These are phyloP conservation scores for Cyanoramphus novaezelandiae DNA, from an alignment of 2,113 vertebrate genomes.

Conservation along the genomic window DNA sequence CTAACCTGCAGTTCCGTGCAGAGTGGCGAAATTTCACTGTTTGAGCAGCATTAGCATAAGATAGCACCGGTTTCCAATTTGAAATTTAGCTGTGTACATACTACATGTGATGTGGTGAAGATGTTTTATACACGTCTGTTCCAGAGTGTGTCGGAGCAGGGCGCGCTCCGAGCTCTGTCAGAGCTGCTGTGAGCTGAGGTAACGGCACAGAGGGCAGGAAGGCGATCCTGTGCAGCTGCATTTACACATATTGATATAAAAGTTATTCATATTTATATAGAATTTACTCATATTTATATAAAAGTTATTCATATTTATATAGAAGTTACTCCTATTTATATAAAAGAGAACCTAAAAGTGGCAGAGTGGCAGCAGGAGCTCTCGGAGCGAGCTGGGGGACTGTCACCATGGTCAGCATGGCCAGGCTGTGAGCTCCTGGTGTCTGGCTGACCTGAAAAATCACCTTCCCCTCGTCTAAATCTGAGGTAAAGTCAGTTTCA, in stretches of 20 bases:
- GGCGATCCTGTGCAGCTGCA: background rate
- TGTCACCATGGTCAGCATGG: accelerated
- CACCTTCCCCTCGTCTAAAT: background rate
- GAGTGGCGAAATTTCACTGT: background rate
- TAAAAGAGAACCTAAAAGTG: background rate
- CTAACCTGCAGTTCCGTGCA: background rate
- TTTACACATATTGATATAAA: background rate
- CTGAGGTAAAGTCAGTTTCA: background rate
- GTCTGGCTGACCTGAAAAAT: background rate
- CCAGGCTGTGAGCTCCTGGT: accelerated
- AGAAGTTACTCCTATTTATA: too few species aligned
- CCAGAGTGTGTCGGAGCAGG: background rate
- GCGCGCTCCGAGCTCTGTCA: background rate
- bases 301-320: too few species aligned
- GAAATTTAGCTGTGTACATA: background rate
- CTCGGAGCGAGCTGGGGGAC: accelerated
- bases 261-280: too few species aligned
- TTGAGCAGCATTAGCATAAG: background rate
- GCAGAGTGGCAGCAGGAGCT: background rate
- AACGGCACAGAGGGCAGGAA: accelerated
- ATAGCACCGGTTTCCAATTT: background rate
- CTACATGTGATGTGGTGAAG: background rate
- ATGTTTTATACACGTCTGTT: accelerated
- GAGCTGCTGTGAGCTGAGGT: background rate
- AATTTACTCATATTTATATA: too few species aligned